Conservation (phyloP, 2,797 vertebrate genomes). For the Carcharodon carcharias region DNA sequence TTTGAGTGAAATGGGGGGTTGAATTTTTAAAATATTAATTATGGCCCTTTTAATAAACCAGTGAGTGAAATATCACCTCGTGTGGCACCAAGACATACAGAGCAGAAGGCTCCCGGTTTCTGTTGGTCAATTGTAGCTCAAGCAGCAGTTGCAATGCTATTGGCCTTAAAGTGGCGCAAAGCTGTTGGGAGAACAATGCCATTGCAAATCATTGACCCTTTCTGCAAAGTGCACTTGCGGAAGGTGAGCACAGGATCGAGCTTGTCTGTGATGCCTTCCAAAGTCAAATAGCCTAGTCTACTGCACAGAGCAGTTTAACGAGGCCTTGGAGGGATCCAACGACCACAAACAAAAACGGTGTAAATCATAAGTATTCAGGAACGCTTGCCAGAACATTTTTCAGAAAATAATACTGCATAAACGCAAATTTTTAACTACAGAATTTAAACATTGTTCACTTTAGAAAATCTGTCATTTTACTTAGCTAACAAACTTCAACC, state of each 20-base stretch:
- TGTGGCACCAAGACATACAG: not conserved
- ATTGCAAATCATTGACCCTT: not conserved
- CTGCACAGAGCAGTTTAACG: not conserved
- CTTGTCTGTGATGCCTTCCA: not conserved
- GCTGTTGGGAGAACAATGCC: not conserved
- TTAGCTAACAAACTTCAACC: not conserved
- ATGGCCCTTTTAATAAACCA: not conserved
- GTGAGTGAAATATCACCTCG: not conserved
- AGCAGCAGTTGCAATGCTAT: not conserved
- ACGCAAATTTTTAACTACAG: not conserved
- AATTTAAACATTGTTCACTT: not conserved
- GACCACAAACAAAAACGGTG: not conserved
- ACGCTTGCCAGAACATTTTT: not conserved
- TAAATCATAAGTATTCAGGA: not conserved
- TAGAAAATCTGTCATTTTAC: not conserved
- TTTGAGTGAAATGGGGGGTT: not conserved
- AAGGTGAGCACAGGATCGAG: not conserved
- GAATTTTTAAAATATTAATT: not conserved
- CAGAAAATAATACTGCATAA: not conserved
- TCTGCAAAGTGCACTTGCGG: not conserved
- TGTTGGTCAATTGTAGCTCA: not conserved
- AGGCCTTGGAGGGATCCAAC: not conserved
- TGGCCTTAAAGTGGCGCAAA: not conserved
- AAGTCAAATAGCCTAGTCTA: not conserved
- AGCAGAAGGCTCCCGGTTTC: not conserved